A percentile compares a stretch with the other conserved stretches of the same genome.
These are phyloP conservation scores for Zaprionus taronus DNA, from an alignment of 1,140 invertebrate species.

Conservation along the genomic window DNA sequence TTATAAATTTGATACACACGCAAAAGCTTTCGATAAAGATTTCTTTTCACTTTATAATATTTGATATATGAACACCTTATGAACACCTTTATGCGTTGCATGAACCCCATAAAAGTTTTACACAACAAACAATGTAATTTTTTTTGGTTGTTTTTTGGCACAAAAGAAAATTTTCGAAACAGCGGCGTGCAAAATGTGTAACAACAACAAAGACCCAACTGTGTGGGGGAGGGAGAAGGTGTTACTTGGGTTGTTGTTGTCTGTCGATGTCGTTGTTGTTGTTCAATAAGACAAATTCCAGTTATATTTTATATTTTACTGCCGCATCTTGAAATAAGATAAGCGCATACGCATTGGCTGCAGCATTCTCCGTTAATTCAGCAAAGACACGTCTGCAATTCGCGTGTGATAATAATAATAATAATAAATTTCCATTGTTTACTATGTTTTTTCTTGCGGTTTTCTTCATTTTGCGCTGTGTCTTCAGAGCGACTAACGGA, in stretches of 20 bases:
- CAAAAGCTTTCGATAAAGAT: not conserved
- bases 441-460: conserved; percentile 25
- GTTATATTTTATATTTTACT: not conserved
- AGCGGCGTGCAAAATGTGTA: conserved; percentile 11
- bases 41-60: not conserved
- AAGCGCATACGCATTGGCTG: conserved; percentile 29
- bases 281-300: conserved; percentile 7
- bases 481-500: conserved; percentile 66
- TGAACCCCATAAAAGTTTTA: conserved; percentile 27
- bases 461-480: conserved; percentile 11
- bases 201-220: not conserved
- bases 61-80: not conserved
- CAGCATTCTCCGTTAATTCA: conserved; percentile 20
- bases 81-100: conserved; percentile 1
- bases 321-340: conserved; percentile 19
- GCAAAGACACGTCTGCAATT: conserved; percentile 52
- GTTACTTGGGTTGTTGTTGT: not conserved
- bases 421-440: conserved; percentile 60
- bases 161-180: conserved; percentile 36
- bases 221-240: not conserved
- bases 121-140: conserved; percentile 29
- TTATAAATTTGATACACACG: conserved; percentile 3
- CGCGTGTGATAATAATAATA: conserved; percentile 31
- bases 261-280: not conserved
- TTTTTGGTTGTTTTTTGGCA: conserved; percentile 16